Evolutionary conservation across 2,113 vertebrate species (phyloP).

Genomic region (Formicarius rufipectus): DNA sequence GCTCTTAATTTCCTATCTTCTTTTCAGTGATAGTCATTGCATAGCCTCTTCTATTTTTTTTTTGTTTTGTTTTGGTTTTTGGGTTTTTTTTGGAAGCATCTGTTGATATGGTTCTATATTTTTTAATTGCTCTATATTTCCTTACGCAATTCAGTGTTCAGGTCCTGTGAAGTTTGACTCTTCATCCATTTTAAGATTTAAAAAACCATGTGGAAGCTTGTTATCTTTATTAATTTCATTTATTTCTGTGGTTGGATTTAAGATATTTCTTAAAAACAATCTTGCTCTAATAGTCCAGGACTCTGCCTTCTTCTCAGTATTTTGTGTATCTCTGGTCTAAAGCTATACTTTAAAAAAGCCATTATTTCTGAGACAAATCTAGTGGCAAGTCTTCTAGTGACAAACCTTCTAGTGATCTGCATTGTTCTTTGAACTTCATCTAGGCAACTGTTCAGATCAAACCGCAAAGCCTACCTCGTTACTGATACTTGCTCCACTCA

Average conservation of each 20-base stretch:
- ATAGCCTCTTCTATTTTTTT: background rate
- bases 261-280: background rate
- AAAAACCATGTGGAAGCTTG: background rate
- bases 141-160: background rate
- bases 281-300: background rate
- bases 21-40: background rate
- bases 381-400: background rate
- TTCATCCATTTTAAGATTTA: background rate
- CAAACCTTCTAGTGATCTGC: background rate
- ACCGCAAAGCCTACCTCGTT: conserved; percentile 22
- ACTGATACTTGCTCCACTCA: background rate
- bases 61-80: no score
- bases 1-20: background rate
- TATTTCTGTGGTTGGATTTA: background rate
- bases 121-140: background rate
- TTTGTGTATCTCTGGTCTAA: background rate
- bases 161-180: background rate
- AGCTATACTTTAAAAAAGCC: background rate
- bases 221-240: background rate
- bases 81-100: background rate
- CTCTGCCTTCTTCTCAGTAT: background rate
- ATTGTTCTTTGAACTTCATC: conserved; percentile 32
- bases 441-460: conserved; percentile 38
- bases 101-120: background rate
- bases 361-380: background rate